Evolutionary conservation across 2,797 vertebrate genomes (phyloP), one percentile per base, ranked within the genome.

Genomic region (Rhodeus uyekii): DNA sequence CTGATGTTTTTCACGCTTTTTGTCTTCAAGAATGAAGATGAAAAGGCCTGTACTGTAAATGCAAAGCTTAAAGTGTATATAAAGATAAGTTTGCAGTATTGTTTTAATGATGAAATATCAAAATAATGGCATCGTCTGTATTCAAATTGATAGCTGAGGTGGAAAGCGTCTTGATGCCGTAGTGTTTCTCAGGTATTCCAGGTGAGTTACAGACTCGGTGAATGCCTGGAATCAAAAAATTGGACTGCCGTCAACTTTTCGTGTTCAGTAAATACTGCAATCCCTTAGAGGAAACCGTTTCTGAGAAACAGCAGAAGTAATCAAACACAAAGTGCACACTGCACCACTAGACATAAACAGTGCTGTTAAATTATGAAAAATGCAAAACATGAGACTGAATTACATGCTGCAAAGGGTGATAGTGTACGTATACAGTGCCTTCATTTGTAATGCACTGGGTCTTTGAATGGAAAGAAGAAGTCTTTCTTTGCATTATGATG

Each of bases 1-100:
- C 85, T 89, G 85, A 89, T 69, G 77, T 87, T 81, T 86, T 86
- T 85, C 74, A 84, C 58, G 34, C 50, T 10, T 83, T 73, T 83
- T 79, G 80, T 83, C 69, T 78, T 69, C 61, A 76, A 16, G 27
- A 63, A 74, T 64, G 80, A 82, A 80, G 61, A 76, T 44, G 58
- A 83, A 72, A 67, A 80, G 19, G 74, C 81, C 85, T 90, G 91
- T 93, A 92, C 91, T 94, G 94, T 94, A 93, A 90, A 91, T 94
- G 92, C 87, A 85, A 82, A 80, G 46, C 91, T 61, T 90, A 92
- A 90, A 91, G 71, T 94, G 93, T 94, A 95, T 86, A 94, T 89
- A 91, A 73, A 73, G 58, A 76, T 84, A 73, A 89, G 85, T 92
- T 90, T 87, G 87, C 86, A 85, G 86, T 87, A 76, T 86, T 87